Percentiles rank a stretch among this genome's conserved stretches.
These are phyloP conservation scores for Lordiphosa mommai DNA, from an alignment of 1,140 invertebrate species.

Conservation along the genomic window DNA sequence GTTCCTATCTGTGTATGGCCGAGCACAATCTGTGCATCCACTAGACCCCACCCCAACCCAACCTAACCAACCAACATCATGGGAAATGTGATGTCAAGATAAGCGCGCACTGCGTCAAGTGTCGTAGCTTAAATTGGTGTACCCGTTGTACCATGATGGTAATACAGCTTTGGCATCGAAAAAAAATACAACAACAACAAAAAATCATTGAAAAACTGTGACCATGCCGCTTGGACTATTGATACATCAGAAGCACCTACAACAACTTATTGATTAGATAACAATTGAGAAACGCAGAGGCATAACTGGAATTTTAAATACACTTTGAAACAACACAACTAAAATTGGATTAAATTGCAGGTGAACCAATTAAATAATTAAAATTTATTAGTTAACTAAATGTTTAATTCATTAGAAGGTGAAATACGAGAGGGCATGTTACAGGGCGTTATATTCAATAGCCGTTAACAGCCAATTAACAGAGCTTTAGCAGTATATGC, in stretches of 20 bases:
- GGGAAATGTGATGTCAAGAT: constrained; percentile 44
- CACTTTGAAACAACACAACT: too few species aligned
- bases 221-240: constrained; percentile 8
- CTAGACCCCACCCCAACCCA: not conserved
- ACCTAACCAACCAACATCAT: not conserved
- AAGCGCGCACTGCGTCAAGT: constrained; percentile 59
- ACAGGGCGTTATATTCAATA: too few species aligned
- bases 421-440: too few species aligned
- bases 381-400: too few species aligned
- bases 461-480: too few species aligned
- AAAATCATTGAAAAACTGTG: constrained; percentile 4
- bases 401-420: too few species aligned
- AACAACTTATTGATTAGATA: constrained; percentile 55
- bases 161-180: constrained; percentile 1
- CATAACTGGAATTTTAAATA: too few species aligned
- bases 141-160: constrained; percentile 13
- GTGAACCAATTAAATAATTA: too few species aligned
- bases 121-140: constrained; percentile 54
- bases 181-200: not conserved
- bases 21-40: constrained; percentile 18
- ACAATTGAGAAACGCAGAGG: not conserved
- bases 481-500: too few species aligned
- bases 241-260: constrained; percentile 33
- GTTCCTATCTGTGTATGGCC: constrained; percentile 31
- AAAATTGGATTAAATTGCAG: too few species aligned